Evolutionary conservation across 2,113 vertebrate genomes (phyloP).

Genomic region (Turnix velox): DNA sequence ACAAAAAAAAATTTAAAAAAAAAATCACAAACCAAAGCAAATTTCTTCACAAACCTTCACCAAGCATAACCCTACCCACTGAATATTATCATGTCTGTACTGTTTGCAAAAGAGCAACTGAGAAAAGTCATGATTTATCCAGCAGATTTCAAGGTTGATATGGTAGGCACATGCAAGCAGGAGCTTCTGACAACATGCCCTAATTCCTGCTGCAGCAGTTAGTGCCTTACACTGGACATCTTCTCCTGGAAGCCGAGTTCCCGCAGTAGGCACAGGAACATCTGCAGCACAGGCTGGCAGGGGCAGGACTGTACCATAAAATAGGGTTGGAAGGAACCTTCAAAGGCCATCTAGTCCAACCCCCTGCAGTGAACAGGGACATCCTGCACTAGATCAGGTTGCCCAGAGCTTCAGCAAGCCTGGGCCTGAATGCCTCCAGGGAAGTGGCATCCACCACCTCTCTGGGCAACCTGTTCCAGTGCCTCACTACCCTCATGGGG

Average conservation of each 20-base stretch:
- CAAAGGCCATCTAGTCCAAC: too few species aligned
- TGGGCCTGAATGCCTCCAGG: too few species aligned
- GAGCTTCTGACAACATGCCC: fast-evolving
- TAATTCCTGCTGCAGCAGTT: not conserved
- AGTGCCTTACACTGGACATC: not conserved
- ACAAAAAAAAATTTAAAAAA: not conserved
- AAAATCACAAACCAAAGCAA: not conserved
- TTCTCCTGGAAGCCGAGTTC: fast-evolving
- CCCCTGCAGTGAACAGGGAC: too few species aligned
- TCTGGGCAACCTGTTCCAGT: too few species aligned
- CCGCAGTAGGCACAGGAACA: not conserved
- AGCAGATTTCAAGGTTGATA: not conserved
- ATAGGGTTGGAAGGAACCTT: too few species aligned
- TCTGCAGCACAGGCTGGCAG: not conserved
- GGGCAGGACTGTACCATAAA: not conserved
- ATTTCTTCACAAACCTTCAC: not conserved
- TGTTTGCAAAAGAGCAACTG: fast-evolving
- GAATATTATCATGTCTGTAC: not conserved
- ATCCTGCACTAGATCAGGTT: too few species aligned
- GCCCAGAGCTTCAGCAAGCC: too few species aligned
- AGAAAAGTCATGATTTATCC: not conserved
- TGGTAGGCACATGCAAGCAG: not conserved
- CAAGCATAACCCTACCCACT: not conserved
- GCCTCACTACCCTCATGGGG: too few species aligned
- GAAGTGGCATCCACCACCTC: too few species aligned